These are phyloP conservation scores for Onthophagus taurus DNA, from an alignment of 1,140 invertebrate species.

Conservation along the genomic window DNA sequence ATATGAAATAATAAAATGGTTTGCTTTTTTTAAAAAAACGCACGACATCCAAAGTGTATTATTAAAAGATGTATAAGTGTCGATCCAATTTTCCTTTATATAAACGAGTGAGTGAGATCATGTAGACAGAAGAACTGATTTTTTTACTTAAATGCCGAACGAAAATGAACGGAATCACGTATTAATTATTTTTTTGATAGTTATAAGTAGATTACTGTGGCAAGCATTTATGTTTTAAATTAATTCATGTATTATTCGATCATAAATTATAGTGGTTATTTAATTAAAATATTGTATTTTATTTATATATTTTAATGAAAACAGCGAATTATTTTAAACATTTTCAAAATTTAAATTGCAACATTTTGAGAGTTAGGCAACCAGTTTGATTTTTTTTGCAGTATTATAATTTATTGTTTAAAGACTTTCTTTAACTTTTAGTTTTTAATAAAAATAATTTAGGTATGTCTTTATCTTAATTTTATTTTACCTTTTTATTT, in stretches of 20 bases:
- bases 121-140: conserved; percentile 10
- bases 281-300: conserved; percentile 4
- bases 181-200: background rate
- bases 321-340: no score
- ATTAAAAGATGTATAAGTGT: conserved; percentile 11
- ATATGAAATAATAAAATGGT: no score
- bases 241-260: background rate
- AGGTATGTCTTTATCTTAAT: no score
- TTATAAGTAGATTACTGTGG: background rate
- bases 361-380: no score
- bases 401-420: no score
- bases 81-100: background rate
- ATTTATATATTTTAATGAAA: background rate
- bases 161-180: background rate
- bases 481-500: no score
- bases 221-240: conserved; percentile 2
- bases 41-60: no score
- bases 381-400: no score
- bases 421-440: no score
- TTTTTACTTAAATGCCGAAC: conserved; percentile 8
- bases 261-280: conserved; percentile 9
- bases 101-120: conserved; percentile 2
- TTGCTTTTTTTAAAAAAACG: no score
- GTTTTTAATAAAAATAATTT: no score
- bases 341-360: no score